These are phyloP conservation scores for Vollenhovia emeryi DNA, from an alignment of 1,140 invertebrate species.

Conservation along the genomic window DNA sequence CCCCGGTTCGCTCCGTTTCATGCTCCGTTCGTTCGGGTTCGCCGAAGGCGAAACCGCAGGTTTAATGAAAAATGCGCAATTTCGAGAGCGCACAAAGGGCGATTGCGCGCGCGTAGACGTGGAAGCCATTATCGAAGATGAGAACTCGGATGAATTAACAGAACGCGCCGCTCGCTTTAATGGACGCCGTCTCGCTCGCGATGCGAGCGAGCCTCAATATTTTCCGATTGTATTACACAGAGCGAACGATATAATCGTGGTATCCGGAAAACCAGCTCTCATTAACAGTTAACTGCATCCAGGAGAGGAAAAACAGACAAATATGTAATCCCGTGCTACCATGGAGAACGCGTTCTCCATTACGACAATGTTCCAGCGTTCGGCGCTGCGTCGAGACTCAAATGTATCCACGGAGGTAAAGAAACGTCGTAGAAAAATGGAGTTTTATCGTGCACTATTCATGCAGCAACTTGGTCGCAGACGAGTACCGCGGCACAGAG, in stretches of 20 bases:
- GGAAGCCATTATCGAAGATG: slow-evolving; percentile 39
- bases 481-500: background rate
- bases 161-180: slow-evolving; percentile 3
- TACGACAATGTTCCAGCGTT: background rate
- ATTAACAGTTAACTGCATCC: background rate
- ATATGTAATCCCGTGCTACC: background rate
- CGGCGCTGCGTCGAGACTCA: background rate
- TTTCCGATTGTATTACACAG: background rate
- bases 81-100: slow-evolving; percentile 36
- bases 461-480: background rate
- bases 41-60: background rate
- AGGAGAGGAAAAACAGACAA: background rate
- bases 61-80: slow-evolving; percentile 49
- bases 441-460: slow-evolving; percentile 4
- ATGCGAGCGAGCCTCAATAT: background rate
- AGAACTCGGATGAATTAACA: slow-evolving; percentile 43
- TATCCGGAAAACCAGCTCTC: background rate
- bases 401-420: background rate
- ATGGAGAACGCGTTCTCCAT: background rate
- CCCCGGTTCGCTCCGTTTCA: background rate
- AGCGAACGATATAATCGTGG: background rate
- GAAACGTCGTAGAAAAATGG: background rate
- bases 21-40: background rate
- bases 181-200: background rate
- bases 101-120: slow-evolving; percentile 20